Evolutionary conservation across 1,140 invertebrate genomes (phyloP), one percentile per base, ranked within the genome.

Genomic region (Polyergus mexicanus): DNA sequence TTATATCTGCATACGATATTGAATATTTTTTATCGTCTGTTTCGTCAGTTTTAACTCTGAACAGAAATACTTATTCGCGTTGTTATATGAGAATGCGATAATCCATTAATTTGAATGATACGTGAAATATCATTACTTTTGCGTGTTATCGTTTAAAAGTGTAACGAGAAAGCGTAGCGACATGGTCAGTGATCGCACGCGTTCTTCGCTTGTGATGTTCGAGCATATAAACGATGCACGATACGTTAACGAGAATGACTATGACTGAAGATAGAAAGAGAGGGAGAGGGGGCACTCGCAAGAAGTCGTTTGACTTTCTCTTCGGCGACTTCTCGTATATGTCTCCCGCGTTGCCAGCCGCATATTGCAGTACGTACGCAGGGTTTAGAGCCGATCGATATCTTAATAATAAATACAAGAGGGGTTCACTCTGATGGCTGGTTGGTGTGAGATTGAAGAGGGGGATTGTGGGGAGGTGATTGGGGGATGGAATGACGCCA

Each of bases 401-500:
- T 94, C 94, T 95, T 95, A 94, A 95, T 95, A 95, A 95, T 95
- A 94, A 95, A 95, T 94, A 94, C 91, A 92, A 91, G 92, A 93
- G 92, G 94, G 93, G 93, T 92, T 93, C 90, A 81, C 87, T 86
- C 89, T 90, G 92, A 93, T 94, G 92, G 93, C 90, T 93, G 92
- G 81, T 92, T 92, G 92, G 92, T 93, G 92, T 92, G 93, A 94
- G 94, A 94, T 94, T 94, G 92, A 94, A 93, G 89, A 89, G 90
- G 92, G 92, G 89, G 83, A 75, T 68, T 66, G 78, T 85, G 72
- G 89, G 90, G 91, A 85, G 92, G 92, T 90, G 93, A 93, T 93
- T 92, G 92, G 91, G 80, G 85, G 78, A 85, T 78, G 65, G 72
- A 86, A 88, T 86, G 87, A 88, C 84, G 89, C 74, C 78, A 86